These are phyloP conservation scores for Paramisgurnus dabryanus DNA, from an alignment of 2,113 vertebrate species.

Conservation along the genomic window DNA sequence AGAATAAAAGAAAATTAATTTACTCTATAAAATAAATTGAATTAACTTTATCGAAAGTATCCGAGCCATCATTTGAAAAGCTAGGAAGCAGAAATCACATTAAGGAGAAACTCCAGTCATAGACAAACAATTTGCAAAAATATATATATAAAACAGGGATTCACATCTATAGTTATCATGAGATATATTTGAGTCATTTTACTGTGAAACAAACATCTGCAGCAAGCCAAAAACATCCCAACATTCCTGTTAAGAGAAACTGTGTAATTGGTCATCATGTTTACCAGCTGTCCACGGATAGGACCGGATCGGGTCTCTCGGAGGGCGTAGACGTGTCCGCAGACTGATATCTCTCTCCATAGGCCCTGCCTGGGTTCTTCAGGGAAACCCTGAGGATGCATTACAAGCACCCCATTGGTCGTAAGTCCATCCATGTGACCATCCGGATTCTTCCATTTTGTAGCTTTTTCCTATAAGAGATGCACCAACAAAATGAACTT, in stretches of 20 bases:
- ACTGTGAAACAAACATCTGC: no score
- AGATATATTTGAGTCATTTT: no score
- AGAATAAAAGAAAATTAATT: no score
- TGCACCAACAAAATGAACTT: background rate
- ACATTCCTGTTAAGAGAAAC: background rate
- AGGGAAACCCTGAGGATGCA: conserved; percentile 93
- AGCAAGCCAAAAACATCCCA: no score
- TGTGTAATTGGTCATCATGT: conserved; percentile 3
- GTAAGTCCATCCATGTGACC: conserved; percentile 98
- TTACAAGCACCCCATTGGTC: conserved; percentile 95
- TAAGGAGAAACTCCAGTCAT: no score
- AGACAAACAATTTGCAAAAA: no score
- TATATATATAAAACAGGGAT: no score
- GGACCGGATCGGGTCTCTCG: conserved; percentile 94
- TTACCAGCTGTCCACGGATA: conserved; percentile 90
- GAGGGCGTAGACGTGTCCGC: conserved; percentile 93
- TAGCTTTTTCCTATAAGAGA: conserved; percentile 88
- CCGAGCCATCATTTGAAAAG: no score
- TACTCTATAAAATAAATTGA: no score
- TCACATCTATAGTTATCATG: no score
- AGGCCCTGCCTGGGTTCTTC: conserved; percentile 91
- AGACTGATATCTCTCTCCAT: conserved; percentile 97
- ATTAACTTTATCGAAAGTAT: no score
- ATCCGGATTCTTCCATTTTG: conserved; percentile 98
- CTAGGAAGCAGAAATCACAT: no score